phyloP scores from a whole-genome alignment of 2,113 vertebrate species.

The Colaptes auratus region DNA sequence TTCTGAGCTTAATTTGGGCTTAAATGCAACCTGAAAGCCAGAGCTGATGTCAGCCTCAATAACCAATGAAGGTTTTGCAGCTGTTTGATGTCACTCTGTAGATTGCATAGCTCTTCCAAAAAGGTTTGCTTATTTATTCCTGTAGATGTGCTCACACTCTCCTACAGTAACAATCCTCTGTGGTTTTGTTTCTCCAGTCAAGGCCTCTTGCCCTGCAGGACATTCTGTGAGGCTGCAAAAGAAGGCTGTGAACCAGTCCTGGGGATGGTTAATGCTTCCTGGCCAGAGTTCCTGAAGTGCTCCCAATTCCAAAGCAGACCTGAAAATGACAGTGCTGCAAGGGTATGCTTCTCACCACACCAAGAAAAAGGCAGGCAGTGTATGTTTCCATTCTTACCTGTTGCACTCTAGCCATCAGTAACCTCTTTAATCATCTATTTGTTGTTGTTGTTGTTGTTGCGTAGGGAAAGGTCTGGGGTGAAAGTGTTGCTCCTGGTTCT shows the following conservation, averaged over 20 bases:
- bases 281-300: conserved; percentile 93
- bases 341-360: conserved; percentile 83
- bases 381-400: conserved; percentile 69
- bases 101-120: not conserved
- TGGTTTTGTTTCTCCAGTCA: conserved; percentile 58
- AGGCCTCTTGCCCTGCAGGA: conserved; percentile 85
- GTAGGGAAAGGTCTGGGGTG: not conserved
- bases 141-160: not conserved
- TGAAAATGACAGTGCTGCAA: conserved; percentile 49
- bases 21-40: not conserved
- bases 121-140: not conserved
- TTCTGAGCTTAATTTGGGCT: not conserved
- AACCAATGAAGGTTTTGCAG: not conserved
- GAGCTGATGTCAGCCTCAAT: not conserved
- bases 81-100: not conserved
- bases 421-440: not conserved
- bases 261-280: conserved; percentile 91
- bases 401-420: not conserved
- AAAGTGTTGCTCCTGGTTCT: not conserved
- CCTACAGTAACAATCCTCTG: not conserved
- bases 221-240: conserved; percentile 92
- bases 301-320: conserved; percentile 86
- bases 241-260: conserved; percentile 93
- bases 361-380: conserved; percentile 82
- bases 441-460: not conserved